phyloP scores from a whole-genome alignment of 2,888 invertebrate genomes.

The Pyrgus malvae region DNA sequence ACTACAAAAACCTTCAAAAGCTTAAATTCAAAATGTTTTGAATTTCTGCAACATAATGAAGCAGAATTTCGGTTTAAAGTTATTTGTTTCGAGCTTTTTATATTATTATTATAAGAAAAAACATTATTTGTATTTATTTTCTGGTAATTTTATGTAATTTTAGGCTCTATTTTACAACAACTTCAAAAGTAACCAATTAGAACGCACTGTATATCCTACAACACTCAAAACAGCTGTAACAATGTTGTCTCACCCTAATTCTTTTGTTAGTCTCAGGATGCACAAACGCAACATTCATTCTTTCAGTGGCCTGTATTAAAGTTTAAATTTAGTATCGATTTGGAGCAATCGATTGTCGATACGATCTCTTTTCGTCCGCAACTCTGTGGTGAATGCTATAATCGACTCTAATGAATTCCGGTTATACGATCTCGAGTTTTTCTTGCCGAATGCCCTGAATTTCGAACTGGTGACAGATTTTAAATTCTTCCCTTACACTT shows the following conservation, averaged over 20 bases:
- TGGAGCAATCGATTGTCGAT: conserved; percentile 26
- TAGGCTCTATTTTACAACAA: too few relatives aligned
- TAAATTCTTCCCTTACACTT: conserved; percentile 80
- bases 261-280: neutral
- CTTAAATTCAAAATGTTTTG: too few relatives aligned
- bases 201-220: too few relatives aligned
- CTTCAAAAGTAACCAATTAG: too few relatives aligned
- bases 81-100: too few relatives aligned
- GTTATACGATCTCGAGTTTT: conserved; percentile 64
- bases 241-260: neutral
- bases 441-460: conserved; percentile 69
- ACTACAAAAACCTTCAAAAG: too few relatives aligned
- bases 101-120: too few relatives aligned
- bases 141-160: too few relatives aligned
- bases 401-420: conserved; percentile 71
- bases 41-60: too few relatives aligned
- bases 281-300: neutral
- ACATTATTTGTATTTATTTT: too few relatives aligned
- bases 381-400: conserved; percentile 59
- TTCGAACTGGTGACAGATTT: conserved; percentile 78
- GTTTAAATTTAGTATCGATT: conserved; percentile 8
- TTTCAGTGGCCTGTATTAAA: neutral
- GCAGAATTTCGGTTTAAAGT: too few relatives aligned
- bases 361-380: conserved; percentile 51
- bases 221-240: too few relatives aligned